Evolutionary conservation across 2,113 vertebrate species (phyloP).

Genomic region (Xiphorhynchus elegans): DNA sequence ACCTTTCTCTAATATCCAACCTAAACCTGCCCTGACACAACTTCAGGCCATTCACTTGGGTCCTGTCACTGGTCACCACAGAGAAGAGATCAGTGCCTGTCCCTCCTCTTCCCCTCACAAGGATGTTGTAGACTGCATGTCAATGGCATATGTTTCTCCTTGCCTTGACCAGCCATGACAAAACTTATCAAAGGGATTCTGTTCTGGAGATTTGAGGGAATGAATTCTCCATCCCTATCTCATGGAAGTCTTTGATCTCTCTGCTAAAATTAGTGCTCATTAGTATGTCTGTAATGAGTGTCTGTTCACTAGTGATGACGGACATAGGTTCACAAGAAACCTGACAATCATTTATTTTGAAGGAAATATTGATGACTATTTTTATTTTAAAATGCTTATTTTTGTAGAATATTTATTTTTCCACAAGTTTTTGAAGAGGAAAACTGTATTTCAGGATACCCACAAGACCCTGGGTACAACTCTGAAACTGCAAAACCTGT

Average conservation of each 20-base stretch:
- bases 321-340: background rate
- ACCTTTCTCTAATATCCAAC: background rate
- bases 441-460: background rate
- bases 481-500: background rate
- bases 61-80: background rate
- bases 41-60: background rate
- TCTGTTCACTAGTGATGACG: background rate
- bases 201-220: background rate
- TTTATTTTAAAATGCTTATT: background rate
- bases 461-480: background rate
- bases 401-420: background rate
- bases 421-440: background rate
- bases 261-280: background rate
- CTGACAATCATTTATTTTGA: background rate
- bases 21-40: background rate
- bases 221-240: background rate
- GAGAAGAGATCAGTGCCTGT: background rate
- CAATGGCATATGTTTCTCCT: background rate
- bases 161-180: background rate
- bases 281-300: background rate
- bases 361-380: background rate
- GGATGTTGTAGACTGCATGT: background rate
- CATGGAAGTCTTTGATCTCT: background rate
- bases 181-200: background rate
- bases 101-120: background rate